Conservation (phyloP, 2,797 vertebrate species). For the Parambassis ranga region DNA sequence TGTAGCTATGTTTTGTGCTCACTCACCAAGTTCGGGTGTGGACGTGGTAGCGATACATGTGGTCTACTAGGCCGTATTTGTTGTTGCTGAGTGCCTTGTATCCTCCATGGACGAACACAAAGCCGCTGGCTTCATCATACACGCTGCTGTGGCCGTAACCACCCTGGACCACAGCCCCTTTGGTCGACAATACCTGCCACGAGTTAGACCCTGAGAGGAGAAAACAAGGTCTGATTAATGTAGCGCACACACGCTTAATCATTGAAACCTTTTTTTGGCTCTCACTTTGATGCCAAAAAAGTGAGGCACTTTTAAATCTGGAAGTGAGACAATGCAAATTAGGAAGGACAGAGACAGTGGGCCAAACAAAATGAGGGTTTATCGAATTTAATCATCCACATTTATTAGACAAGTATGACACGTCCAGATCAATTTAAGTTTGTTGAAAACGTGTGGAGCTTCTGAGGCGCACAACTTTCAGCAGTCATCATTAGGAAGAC, state of each 20-base stretch:
- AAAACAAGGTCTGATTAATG: slow-evolving; percentile 26
- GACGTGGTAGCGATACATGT: slow-evolving; percentile 91
- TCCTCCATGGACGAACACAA: slow-evolving; percentile 90
- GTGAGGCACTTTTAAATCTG: slow-evolving; percentile 28
- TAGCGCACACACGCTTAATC: neutral
- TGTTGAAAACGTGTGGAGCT: too few species aligned
- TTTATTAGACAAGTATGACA: slow-evolving; percentile 31
- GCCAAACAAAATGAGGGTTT: slow-evolving; percentile 31
- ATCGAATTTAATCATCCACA: slow-evolving; percentile 39
- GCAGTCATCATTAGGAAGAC: slow-evolving; percentile 1
- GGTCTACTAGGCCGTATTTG: slow-evolving; percentile 94
- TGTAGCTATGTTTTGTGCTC: too few species aligned
- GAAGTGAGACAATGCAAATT: slow-evolving; percentile 1
- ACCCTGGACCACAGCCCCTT: slow-evolving; percentile 91
- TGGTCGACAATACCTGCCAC: slow-evolving; percentile 89
- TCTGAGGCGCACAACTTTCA: fast-evolving
- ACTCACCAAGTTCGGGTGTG: slow-evolving; percentile 90
- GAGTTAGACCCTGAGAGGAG: slow-evolving; percentile 83
- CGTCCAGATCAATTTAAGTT: too few species aligned
- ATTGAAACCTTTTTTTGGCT: slow-evolving; percentile 16
- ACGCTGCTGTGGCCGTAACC: slow-evolving; percentile 94
- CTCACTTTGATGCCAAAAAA: slow-evolving; percentile 20
- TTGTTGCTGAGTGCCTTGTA: slow-evolving; percentile 92
- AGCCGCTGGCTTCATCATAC: slow-evolving; percentile 85
- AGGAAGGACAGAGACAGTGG: neutral